Base-by-base conservation (phyloP, 2,797 vertebrate species). In the Lagodon rhomboides region DNA sequence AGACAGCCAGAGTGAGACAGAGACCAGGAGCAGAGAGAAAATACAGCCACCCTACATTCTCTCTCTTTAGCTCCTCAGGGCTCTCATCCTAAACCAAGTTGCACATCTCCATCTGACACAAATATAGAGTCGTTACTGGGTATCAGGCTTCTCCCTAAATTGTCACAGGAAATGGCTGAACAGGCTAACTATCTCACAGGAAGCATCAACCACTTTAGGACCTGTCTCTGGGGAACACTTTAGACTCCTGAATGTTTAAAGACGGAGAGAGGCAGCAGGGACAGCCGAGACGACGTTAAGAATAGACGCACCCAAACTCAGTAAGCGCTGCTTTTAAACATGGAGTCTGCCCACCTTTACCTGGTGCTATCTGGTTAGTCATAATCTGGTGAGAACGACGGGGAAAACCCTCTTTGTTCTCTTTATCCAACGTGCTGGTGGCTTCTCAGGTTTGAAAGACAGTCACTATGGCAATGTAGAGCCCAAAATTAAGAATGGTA, bases 121-220 rank as follows among this genome's bases (percentile, higher is more conserved):
- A 72, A 84, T 71, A 75, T 30, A 81, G 85, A 76, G 61, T 67
- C 83, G 51, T 81, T 77, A 73, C 65, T 81, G 76, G 84, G 82
- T 88, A 80, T 89, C 86, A 67, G 63, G 67, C 76, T 77, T 77
- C 75, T 53, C 59, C 73, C 75, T 73, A 86, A 91, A 94, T 81
- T 90, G 87, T 94, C 90, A 92, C 92, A 95, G 95, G 95, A 96
- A 96, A 93, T 93, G 91, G 88, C 79, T 87, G 86, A 88, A 85
- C 84, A 34, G 73, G 81, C 82, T 62, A 85, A 87, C 86, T 92
- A 93, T 94, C 93, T 91, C 85, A 89, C 94, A 96, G 95, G 95
- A 95, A 95, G 93, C 89, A 93, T 86, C 87, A 85, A 86, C 90
- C 89, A 92, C 91, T 93, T 92, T 93, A 92, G 81, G 85, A 82